A percentile compares a stretch with the other conserved stretches of the same genome.
These are phyloP conservation scores for Cynopterus sphinx DNA, from an alignment of 2,797 vertebrate genomes.

Conservation along the genomic window DNA sequence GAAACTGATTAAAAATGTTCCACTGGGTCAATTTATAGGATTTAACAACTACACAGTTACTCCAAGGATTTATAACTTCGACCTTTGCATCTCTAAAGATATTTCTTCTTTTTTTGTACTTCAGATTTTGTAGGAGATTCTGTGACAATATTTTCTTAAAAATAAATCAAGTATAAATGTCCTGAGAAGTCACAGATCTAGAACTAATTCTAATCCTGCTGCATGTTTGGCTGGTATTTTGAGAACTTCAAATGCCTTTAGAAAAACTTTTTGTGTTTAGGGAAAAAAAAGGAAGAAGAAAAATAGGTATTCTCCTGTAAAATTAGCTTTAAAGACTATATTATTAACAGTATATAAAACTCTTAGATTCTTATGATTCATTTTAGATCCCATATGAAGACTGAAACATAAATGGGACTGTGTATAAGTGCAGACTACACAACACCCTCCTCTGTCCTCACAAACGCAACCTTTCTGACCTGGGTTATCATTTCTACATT, in stretches of 20 bases:
- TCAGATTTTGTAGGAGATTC: background rate
- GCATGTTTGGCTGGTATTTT: slow-evolving; percentile 23
- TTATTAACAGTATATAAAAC: background rate
- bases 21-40: background rate
- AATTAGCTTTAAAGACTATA: slow-evolving; percentile 23
- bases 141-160: background rate
- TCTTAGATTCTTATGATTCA: background rate
- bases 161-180: slow-evolving; percentile 8
- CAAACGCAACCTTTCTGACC: background rate
- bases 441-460: too few relatives aligned
- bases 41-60: background rate
- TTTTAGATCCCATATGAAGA: background rate
- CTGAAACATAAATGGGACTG: background rate
- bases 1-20: background rate
- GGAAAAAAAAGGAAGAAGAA: background rate
- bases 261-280: slow-evolving; percentile 2
- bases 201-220: background rate
- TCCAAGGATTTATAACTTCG: background rate
- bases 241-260: slow-evolving; percentile 42
- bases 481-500: fast-evolving
- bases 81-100: slow-evolving; percentile 23
- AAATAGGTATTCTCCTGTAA: background rate
- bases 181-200: background rate
- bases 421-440: background rate
- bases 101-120: background rate